A percentile compares a stretch with the other conserved stretches of the same genome.
phyloP scores from a whole-genome alignment of 2,888 invertebrate genomes.

The Dryobotodes eremita region DNA sequence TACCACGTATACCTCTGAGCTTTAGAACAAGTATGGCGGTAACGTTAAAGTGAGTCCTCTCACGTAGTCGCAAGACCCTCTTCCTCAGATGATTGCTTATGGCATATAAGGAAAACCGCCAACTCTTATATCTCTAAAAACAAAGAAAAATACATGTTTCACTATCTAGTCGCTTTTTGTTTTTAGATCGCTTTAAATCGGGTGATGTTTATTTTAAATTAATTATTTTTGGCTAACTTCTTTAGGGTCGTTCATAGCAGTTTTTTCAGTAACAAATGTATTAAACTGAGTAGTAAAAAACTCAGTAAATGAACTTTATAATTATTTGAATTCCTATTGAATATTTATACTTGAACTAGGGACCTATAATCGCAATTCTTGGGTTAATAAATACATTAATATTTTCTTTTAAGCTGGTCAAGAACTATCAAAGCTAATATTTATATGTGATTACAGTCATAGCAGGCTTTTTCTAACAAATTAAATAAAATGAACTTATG shows the following conservation, averaged over 20 bases:
- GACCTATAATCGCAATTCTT: too few species aligned
- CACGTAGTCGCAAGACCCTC: conserved; percentile 59
- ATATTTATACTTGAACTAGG: too few species aligned
- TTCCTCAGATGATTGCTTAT: conserved; percentile 73
- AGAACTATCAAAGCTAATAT: not conserved
- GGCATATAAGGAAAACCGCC: conserved; percentile 66
- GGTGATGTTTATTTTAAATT: not conserved
- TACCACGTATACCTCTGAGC: conserved; percentile 27
- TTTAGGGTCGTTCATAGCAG: not conserved
- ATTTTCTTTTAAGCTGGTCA: not conserved
- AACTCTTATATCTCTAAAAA: conserved; percentile 54
- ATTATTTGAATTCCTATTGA: too few species aligned
- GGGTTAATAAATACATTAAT: too few species aligned
- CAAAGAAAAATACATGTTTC: conserved; percentile 32
- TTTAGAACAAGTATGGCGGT: conserved; percentile 19
- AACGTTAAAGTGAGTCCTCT: conserved; percentile 52
- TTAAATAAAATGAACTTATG: not conserved
- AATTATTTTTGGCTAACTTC: not conserved
- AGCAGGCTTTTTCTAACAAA: not conserved
- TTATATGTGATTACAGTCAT: not conserved
- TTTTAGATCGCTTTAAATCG: not conserved
- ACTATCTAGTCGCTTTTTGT: not conserved
- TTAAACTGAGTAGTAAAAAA: too few species aligned
- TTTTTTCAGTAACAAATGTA: too few species aligned
- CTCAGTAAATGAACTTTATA: not conserved